These are phyloP conservation scores for Burhinus oedicnemus DNA, from an alignment of 2,113 vertebrate genomes.

Conservation along the genomic window DNA sequence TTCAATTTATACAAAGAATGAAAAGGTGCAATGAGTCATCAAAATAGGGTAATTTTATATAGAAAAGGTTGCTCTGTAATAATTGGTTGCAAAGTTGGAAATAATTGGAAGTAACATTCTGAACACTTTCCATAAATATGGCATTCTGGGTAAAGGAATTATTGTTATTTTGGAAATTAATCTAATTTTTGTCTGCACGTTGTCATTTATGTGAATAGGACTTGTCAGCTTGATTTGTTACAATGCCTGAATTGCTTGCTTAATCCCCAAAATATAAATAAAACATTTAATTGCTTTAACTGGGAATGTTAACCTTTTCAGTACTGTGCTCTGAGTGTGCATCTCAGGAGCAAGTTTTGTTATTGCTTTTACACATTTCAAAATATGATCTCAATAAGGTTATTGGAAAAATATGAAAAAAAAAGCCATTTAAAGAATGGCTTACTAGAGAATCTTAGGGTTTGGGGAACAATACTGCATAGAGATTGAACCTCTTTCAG, in stretches of 20 bases:
- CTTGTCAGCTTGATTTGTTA: constrained; percentile 65
- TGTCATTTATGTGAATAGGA: constrained; percentile 59
- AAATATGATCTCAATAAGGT: background rate
- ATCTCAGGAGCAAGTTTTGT: background rate
- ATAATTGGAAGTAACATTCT: constrained; percentile 37
- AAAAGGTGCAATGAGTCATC: constrained; percentile 38
- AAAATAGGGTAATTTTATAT: constrained; percentile 50
- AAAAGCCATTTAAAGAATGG: background rate
- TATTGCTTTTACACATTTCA: background rate
- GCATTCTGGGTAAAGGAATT: constrained; percentile 47
- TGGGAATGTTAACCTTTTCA: constrained; percentile 40
- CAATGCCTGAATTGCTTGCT: constrained; percentile 45
- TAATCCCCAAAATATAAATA: constrained; percentile 63
- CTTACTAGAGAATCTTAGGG: background rate
- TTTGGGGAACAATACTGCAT: background rate
- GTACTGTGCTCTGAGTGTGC: background rate
- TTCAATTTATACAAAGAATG: constrained; percentile 10
- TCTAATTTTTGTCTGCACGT: constrained; percentile 41
- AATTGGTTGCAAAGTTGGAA: constrained; percentile 45
- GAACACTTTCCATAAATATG: constrained; percentile 49
- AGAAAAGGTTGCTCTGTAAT: constrained; percentile 53
- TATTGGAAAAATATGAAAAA: background rate
- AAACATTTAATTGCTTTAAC: constrained; percentile 61
- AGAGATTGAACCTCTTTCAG: background rate
- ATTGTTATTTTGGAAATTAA: constrained; percentile 66